Percentiles rank a stretch among this genome's conserved stretches.
Evolutionary conservation across 92 coral and sea anemone genomes (phyloP).

Genomic region (Paramuricea clavata): DNA sequence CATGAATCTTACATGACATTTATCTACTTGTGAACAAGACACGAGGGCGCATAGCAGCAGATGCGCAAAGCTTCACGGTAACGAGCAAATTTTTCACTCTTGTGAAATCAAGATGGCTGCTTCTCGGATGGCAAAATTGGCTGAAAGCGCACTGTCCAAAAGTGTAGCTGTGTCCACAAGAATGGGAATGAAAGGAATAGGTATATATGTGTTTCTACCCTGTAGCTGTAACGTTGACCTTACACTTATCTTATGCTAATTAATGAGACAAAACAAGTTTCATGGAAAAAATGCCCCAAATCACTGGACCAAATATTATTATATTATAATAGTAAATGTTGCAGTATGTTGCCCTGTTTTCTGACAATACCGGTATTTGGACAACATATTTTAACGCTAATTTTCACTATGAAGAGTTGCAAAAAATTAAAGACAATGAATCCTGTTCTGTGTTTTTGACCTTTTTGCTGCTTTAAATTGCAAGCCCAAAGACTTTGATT

Average conservation of each 20-base stretch:
- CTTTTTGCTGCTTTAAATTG: too few relatives aligned
- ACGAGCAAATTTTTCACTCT: constrained; percentile 30
- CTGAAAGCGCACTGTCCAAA: constrained; percentile 78
- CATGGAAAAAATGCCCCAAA: not conserved
- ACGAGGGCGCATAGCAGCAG: constrained; percentile 16
- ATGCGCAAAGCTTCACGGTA: constrained; percentile 26
- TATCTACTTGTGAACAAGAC: constrained; percentile 61
- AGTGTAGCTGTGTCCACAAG: constrained; percentile 90
- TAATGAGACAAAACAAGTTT: not conserved
- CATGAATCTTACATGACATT: constrained; percentile 3
- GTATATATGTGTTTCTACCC: constrained; percentile 46
- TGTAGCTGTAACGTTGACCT: not conserved
- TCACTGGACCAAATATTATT: not conserved
- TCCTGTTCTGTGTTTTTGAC: too few relatives aligned
- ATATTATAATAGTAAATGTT: too few relatives aligned
- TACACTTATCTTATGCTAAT: not conserved
- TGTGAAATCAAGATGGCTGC: constrained; percentile 92
- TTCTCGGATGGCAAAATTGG: constrained; percentile 81
- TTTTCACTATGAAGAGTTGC: too few relatives aligned
- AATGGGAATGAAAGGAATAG: constrained; percentile 80
- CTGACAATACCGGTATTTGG: too few relatives aligned
- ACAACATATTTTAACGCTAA: too few relatives aligned
- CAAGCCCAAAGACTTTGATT: too few relatives aligned
- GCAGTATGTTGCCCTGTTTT: too few relatives aligned
- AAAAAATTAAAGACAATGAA: too few relatives aligned